Evolutionary conservation across 2,888 invertebrate genomes (phyloP), one percentile per base, ranked within the genome.

Genomic region (Eupelmus urozonus): DNA sequence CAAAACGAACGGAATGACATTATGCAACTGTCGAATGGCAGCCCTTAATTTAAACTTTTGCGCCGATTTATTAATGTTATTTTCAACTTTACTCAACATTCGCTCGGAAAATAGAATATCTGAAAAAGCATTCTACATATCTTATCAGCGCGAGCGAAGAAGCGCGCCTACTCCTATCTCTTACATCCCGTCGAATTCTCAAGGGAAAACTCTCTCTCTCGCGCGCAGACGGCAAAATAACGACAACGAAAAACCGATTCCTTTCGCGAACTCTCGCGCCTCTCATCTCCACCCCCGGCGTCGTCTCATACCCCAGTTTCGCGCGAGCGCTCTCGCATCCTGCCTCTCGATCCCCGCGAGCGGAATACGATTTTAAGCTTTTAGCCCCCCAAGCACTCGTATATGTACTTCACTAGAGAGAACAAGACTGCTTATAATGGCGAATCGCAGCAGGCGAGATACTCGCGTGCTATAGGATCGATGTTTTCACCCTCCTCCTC

Each of bases 281-380:
- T 67, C 45, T 16, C 51, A 2, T 20, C 2, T 3, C 1, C 51
- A 25, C 23, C 45, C 57, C 66, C 7, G 2, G 20, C 20, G 16
- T 51, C 20, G n/a, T 4, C 20, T n/a, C 18, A 2, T 18, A 51
- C 20, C 51, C 29, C 59, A 18, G 55, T 55, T 29, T 67, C 57
- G 4, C 34, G 18, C n/a, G 25, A 27, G 20, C 42, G 27, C 11
- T 40, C 67, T 53, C 40, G 60, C 66, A 34, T 40, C 49, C 49
- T 13, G 20, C 27, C n/a, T 29, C 66, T 51, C 34, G 59, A 57
- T 23, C 53, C 49, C 49, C n/a, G 20, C 27, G 23, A 60, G 75
- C 53, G 25, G 27, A 76, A 76, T 53, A 70, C 69, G 76, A 70
- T 40, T 76, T 76, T 76, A 70, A 69, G 63, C 76, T 76, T 25